Evolutionary conservation across 2,888 invertebrate genomes (phyloP).

Genomic region (Cerastis rubricosa): DNA sequence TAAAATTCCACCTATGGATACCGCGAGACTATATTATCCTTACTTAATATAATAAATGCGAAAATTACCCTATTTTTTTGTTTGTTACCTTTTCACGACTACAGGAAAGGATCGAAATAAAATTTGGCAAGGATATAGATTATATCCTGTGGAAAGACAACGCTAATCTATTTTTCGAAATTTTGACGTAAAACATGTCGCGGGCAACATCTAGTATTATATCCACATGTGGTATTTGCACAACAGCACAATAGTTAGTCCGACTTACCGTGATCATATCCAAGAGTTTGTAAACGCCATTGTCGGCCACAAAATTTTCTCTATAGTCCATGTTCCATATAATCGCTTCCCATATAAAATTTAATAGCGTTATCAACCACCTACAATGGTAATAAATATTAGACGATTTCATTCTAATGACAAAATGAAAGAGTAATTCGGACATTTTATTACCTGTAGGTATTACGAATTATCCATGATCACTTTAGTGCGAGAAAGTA

Average conservation of each 20-base stretch:
- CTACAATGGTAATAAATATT: slow-evolving; percentile 66
- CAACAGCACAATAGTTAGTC: slow-evolving; percentile 9
- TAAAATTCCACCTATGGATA: background rate
- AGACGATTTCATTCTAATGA: background rate
- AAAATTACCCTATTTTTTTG: no score
- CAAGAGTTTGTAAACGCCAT: slow-evolving; percentile 83
- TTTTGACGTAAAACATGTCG: no score
- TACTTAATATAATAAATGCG: no score
- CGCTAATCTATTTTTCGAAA: no score
- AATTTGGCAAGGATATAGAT: no score
- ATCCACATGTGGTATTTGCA: no score
- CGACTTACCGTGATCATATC: slow-evolving; percentile 82
- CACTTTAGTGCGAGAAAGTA: background rate
- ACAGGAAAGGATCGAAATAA: no score
- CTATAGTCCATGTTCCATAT: slow-evolving; percentile 81
- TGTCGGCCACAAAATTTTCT: slow-evolving; percentile 74
- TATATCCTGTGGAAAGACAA: no score
- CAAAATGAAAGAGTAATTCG: slow-evolving; percentile 13
- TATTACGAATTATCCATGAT: background rate
- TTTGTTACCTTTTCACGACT: no score
- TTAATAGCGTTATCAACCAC: slow-evolving; percentile 82
- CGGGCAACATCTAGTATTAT: no score
- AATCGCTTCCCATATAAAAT: slow-evolving; percentile 85
- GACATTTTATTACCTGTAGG: background rate
- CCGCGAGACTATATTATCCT: background rate